Conservation (phyloP, 1,140 invertebrate species). For the Venturia canescens region DNA sequence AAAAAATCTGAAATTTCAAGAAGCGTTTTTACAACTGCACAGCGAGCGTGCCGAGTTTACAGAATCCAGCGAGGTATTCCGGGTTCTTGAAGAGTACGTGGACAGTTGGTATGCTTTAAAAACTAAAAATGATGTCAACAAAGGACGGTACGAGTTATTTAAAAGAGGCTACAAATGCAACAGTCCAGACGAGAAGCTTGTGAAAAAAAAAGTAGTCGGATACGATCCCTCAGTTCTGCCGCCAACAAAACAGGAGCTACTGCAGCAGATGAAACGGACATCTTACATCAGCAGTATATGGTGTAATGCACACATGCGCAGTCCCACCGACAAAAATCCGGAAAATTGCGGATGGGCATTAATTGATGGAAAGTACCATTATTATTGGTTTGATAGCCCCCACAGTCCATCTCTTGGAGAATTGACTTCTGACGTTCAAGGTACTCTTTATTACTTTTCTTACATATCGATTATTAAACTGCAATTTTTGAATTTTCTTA, state of each 20-base stretch:
- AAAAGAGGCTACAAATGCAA: too few species aligned
- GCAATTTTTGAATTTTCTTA: neutral
- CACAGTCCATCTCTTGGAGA: too few species aligned
- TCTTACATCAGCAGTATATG: too few species aligned
- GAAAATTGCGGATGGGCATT: too few species aligned
- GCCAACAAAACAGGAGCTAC: constrained; percentile 54
- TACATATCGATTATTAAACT: neutral
- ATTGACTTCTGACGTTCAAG: constrained; percentile 31
- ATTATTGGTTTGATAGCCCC: constrained; percentile 54
- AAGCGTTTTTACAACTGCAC: too few species aligned
- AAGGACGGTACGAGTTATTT: too few species aligned
- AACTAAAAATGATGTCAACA: constrained; percentile 56
- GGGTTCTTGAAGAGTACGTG: constrained; percentile 47
- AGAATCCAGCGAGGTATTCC: constrained; percentile 24
- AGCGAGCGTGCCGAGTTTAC: neutral
- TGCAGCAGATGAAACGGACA: constrained; percentile 52
- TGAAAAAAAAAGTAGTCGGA: constrained; percentile 49
- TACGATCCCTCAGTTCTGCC: constrained; percentile 52
- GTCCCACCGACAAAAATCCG: too few species aligned
- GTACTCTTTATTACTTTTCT: constrained; percentile 7
- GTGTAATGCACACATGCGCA: too few species aligned
- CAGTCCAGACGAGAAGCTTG: constrained; percentile 39
- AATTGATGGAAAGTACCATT: constrained; percentile 48
- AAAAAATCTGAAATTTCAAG: too few species aligned
- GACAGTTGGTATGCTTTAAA: constrained; percentile 51